Evolutionary conservation across 2,888 invertebrate species (phyloP).

Genomic region (Globia sparganii): DNA sequence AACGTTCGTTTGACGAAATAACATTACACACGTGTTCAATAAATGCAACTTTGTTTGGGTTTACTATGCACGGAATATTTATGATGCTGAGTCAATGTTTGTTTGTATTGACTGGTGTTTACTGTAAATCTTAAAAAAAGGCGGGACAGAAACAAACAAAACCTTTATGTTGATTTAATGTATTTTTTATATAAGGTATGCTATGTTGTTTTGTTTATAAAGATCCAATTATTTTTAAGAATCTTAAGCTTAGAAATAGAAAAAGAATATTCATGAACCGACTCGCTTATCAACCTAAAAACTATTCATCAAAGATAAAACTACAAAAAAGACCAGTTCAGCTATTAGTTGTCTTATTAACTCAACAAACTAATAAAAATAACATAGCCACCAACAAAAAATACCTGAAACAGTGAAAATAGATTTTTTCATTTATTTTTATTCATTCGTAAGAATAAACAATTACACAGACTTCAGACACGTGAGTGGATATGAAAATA

Average conservation of each 20-base stretch:
- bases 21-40: conserved; percentile 17
- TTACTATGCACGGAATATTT: conserved; percentile 7
- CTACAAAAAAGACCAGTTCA: neutral
- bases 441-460: neutral
- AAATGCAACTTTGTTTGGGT: conserved; percentile 32
- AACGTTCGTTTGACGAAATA: conserved; percentile 28
- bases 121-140: neutral
- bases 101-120: neutral
- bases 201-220: conserved; percentile 4
- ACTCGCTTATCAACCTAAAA: neutral
- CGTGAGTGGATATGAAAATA: neutral
- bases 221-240: neutral
- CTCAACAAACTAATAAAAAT: neutral
- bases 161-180: neutral
- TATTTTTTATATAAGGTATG: neutral
- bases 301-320: neutral
- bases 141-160: neutral
- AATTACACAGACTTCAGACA: no score
- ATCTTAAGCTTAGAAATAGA: neutral
- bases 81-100: conserved; percentile 2
- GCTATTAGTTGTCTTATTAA: neutral
- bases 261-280: neutral
- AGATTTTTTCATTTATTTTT: no score
- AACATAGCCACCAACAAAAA: neutral
- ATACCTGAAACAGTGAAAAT: neutral